phyloP scores from a whole-genome alignment of 1,140 invertebrate species.

The Tetraneura akinire region DNA sequence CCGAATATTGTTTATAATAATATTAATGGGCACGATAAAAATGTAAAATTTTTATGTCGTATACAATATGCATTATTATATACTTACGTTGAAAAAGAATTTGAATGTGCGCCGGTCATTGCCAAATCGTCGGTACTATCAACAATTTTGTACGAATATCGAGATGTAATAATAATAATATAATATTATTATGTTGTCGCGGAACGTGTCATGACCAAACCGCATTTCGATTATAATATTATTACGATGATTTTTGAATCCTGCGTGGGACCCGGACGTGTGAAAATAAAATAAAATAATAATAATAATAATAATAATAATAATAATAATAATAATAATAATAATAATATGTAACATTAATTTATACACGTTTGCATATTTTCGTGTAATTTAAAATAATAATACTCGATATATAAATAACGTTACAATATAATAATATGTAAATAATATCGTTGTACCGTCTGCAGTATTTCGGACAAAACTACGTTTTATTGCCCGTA shows the following conservation, averaged over 20 bases:
- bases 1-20: too few relatives aligned
- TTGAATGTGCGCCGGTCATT: not conserved
- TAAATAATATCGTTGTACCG: too few relatives aligned
- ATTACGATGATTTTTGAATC: too few relatives aligned
- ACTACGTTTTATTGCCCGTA: too few relatives aligned
- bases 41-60: too few relatives aligned
- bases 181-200: too few relatives aligned
- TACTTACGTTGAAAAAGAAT: not conserved
- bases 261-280: not conserved
- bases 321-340: not conserved
- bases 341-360: not conserved
- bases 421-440: too few relatives aligned
- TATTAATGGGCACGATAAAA: too few relatives aligned
- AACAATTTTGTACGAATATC: not conserved
- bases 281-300: constrained; percentile 7
- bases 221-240: too few relatives aligned
- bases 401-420: too few relatives aligned
- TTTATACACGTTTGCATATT: not conserved
- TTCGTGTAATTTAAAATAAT: too few relatives aligned
- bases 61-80: not conserved
- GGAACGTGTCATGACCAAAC: not conserved
- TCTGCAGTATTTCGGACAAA: too few relatives aligned
- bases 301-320: not conserved
- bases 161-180: not conserved
- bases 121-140: not conserved